Percentiles rank a stretch among this genome's conserved stretches.
phyloP scores from a whole-genome alignment of 2,797 vertebrate genomes.

The Amniataba percoides region DNA sequence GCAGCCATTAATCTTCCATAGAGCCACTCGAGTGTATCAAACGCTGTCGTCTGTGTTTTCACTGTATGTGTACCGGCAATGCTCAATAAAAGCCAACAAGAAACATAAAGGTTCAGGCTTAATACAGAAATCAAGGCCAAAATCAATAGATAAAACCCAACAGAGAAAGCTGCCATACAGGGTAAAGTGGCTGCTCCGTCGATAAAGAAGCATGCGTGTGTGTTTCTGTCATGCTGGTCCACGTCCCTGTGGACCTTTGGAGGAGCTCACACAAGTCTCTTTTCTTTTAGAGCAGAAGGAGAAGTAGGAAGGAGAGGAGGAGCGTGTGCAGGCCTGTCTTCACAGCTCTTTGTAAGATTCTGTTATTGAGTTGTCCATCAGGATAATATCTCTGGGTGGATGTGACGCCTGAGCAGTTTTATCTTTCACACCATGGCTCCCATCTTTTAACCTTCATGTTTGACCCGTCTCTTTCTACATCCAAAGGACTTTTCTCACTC shows the following conservation, averaged over 20 bases:
- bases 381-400: slow-evolving; percentile 18
- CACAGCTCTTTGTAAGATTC: slow-evolving; percentile 11
- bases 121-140: slow-evolving; percentile 17
- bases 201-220: background rate
- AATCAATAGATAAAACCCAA: slow-evolving; percentile 9
- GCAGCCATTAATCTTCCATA: background rate
- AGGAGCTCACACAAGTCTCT: background rate
- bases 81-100: slow-evolving; percentile 1
- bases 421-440: slow-evolving; percentile 1
- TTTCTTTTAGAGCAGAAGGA: background rate
- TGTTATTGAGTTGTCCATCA: slow-evolving; percentile 43
- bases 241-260: background rate
- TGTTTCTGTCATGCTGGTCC: slow-evolving; percentile 16
- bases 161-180: background rate
- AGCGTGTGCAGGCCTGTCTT: background rate
- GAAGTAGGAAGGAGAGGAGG: background rate
- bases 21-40: background rate
- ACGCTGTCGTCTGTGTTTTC: background rate
- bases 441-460: slow-evolving; percentile 14
- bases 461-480: slow-evolving; percentile 23
- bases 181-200: background rate
- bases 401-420: slow-evolving; percentile 33
- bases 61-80: background rate
- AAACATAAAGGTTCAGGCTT: background rate
- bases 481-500: background rate